These are phyloP conservation scores for Steinernema khuongi DNA, from an alignment of 1,140 invertebrate species.

Conservation along the genomic window DNA sequence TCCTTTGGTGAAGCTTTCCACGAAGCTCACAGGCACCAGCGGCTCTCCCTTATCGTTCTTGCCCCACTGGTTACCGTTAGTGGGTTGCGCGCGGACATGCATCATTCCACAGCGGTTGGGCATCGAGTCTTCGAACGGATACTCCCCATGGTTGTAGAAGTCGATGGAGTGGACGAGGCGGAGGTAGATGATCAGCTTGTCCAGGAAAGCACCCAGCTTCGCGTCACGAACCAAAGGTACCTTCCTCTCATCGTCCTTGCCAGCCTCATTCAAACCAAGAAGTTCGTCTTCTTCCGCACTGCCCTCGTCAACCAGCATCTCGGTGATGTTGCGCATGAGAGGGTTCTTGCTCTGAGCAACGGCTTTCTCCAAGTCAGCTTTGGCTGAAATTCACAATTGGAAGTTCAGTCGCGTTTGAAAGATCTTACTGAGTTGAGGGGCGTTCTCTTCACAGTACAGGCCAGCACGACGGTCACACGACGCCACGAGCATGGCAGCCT, in stretches of 20 bases:
- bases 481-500: conserved; percentile 88
- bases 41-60: conserved; percentile 50
- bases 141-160: conserved; percentile 97
- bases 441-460: conserved; percentile 69
- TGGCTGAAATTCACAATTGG: conserved; percentile 2
- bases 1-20: conserved; percentile 70
- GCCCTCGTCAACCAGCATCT: conserved; percentile 95
- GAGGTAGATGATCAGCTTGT: conserved; percentile 82
- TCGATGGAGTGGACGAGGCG: conserved; percentile 96
- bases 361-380: conserved; percentile 62
- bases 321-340: conserved; percentile 90
- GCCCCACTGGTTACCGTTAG: conserved; percentile 73
- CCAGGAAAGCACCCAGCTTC: conserved; percentile 69
- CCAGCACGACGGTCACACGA: conserved; percentile 72
- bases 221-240: conserved; percentile 74
- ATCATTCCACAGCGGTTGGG: conserved; percentile 96
- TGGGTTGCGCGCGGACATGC: conserved; percentile 77
- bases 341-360: conserved; percentile 79
- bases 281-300: conserved; percentile 95
- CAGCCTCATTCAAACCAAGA: conserved; percentile 67
- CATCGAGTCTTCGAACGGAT: conserved; percentile 99
- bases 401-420: not conserved
- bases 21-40: conserved; percentile 43
- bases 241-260: conserved; percentile 63
- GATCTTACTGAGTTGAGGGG: conserved; percentile 45